A percentile compares a stretch with the other conserved stretches of the same genome.
phyloP scores from a whole-genome alignment of 2,888 invertebrate species.

The Macropis europaea region DNA sequence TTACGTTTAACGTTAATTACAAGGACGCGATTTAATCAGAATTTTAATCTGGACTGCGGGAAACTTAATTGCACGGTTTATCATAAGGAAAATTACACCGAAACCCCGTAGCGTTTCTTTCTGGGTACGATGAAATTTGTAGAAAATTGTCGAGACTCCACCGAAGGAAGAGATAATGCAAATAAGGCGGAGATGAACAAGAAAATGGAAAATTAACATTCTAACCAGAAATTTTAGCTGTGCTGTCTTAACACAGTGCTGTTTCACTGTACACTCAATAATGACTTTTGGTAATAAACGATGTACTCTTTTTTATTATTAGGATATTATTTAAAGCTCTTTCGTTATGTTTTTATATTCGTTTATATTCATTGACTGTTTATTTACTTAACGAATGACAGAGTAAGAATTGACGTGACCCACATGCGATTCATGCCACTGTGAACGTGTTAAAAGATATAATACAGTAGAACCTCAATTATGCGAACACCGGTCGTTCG shows the following conservation, averaged over 20 bases:
- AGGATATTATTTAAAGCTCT: too few species aligned
- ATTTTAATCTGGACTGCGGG: slow-evolving; percentile 1
- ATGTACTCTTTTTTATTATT: too few species aligned
- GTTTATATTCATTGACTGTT: too few species aligned
- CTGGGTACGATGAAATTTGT: not conserved
- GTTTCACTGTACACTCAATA: too few species aligned
- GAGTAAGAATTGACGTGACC: too few species aligned
- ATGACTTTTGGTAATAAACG: too few species aligned
- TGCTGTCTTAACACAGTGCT: not conserved
- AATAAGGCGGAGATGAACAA: not conserved
- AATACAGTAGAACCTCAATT: too few species aligned
- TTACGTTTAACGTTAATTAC: slow-evolving; percentile 7
- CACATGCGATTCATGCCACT: too few species aligned
- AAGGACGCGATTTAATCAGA: slow-evolving; percentile 9
- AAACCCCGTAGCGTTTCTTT: not conserved
- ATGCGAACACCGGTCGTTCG: too few species aligned
- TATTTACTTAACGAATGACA: too few species aligned
- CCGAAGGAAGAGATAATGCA: not conserved
- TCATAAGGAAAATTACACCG: slow-evolving; percentile 2
- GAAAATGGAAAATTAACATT: not conserved
- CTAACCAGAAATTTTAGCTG: not conserved
- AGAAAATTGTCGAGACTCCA: not conserved
- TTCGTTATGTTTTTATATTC: too few species aligned
- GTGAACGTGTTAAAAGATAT: too few species aligned
- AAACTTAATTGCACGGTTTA: slow-evolving; percentile 16